Percentiles rank a stretch among this genome's conserved stretches.
These are phyloP conservation scores for Crossocerus cetratus DNA, from an alignment of 2,888 invertebrate genomes.

Conservation along the genomic window DNA sequence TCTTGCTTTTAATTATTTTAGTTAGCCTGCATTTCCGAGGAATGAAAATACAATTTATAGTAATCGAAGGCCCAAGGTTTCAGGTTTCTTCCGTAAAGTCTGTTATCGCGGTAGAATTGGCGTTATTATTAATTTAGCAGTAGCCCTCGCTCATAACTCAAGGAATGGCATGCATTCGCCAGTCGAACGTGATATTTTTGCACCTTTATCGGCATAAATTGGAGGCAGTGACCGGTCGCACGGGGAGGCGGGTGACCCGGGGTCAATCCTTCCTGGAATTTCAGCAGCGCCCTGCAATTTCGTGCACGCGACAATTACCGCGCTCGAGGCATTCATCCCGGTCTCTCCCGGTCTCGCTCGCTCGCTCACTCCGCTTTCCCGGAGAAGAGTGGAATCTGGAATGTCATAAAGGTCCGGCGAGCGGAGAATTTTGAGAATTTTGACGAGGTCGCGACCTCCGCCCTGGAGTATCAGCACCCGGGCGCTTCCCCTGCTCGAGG, in stretches of 20 bases:
- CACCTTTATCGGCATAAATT: constrained; percentile 60
- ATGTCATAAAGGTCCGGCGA: constrained; percentile 61
- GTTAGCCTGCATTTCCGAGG: too few relatives aligned
- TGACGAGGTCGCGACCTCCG: constrained; percentile 31
- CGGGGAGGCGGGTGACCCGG: constrained; percentile 1
- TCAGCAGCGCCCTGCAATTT: constrained; percentile 65
- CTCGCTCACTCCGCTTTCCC: constrained; percentile 1
- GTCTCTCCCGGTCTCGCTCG: too few relatives aligned
- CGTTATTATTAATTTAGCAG: constrained; percentile 32
- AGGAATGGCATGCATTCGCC: constrained; percentile 56
- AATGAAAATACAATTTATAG: too few relatives aligned
- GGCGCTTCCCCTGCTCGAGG: not conserved
- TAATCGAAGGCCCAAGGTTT: too few relatives aligned
- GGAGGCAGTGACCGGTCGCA: constrained; percentile 28
- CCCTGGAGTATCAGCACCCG: constrained; percentile 17
- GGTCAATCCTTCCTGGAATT: constrained; percentile 65
- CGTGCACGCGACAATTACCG: constrained; percentile 67
- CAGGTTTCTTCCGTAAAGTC: not conserved
- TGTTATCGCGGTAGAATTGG: constrained; percentile 3
- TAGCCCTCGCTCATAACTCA: constrained; percentile 32
- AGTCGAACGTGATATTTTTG: constrained; percentile 57
- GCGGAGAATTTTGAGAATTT: constrained; percentile 62
- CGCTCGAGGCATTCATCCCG: not conserved
- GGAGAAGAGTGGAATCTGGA: constrained; percentile 54
- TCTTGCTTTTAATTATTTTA: too few relatives aligned